A percentile compares a stretch with the other conserved stretches of the same genome.
Evolutionary conservation across 30 jellyfish, hydroid and myxozoan species (phyloP).

Genomic region (Turritopsis dohrnii): DNA sequence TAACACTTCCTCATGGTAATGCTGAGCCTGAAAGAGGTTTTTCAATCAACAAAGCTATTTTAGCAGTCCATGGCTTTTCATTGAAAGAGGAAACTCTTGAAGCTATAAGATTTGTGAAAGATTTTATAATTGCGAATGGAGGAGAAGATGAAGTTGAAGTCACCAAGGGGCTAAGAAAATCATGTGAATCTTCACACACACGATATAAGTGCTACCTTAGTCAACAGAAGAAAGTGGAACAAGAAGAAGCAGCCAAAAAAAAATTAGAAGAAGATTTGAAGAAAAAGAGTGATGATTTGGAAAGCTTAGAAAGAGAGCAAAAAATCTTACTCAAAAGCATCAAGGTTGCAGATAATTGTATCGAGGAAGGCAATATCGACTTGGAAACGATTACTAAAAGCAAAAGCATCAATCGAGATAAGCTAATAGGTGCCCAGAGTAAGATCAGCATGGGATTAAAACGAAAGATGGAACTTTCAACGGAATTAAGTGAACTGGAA

Average conservation of each 20-base stretch:
- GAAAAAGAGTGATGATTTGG: background rate
- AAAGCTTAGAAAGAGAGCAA: too few species aligned
- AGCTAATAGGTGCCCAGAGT: background rate
- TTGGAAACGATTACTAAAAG: background rate
- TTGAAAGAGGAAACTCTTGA: background rate
- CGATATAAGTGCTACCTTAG: background rate
- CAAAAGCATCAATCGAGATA: background rate
- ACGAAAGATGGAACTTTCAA: background rate
- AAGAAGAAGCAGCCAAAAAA: background rate
- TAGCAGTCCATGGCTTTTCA: constrained; percentile 4
- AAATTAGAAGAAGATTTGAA: background rate
- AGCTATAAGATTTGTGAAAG: constrained; percentile 1
- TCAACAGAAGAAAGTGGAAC: background rate
- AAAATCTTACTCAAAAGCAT: background rate
- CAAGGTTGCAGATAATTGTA: constrained; percentile 1
- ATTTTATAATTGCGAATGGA: background rate
- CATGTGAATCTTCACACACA: constrained; percentile 7
- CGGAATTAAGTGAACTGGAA: background rate
- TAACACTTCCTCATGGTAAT: background rate
- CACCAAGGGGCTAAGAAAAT: background rate
- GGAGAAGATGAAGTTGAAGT: background rate
- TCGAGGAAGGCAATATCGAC: background rate
- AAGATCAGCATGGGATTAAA: background rate
- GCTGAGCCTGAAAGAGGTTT: background rate
- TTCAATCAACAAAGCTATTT: background rate